Percentiles rank a stretch among this genome's conserved stretches.
Conservation (phyloP, 2,113 vertebrate genomes). For the Pelecanoides urinatrix region DNA sequence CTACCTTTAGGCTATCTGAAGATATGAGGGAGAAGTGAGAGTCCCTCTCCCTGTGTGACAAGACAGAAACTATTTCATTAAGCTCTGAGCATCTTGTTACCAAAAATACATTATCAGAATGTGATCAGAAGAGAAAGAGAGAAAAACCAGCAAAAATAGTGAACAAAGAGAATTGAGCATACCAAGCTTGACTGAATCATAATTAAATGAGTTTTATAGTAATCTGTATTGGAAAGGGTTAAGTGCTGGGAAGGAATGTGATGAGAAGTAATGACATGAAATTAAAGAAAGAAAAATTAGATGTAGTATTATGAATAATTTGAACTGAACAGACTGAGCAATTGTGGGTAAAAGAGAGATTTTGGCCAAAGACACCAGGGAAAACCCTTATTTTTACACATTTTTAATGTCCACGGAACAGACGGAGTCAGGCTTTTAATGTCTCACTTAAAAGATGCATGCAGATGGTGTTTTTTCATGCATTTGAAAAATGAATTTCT, state of each 20-base stretch:
- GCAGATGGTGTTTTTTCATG: slow-evolving; percentile 70
- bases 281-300: slow-evolving; percentile 35
- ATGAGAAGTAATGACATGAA: slow-evolving; percentile 20
- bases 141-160: neutral
- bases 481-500: slow-evolving; percentile 66
- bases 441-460: slow-evolving; percentile 59
- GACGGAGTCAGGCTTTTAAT: slow-evolving; percentile 61
- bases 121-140: neutral
- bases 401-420: slow-evolving; percentile 63
- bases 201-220: neutral
- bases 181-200: neutral
- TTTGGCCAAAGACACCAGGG: slow-evolving; percentile 35
- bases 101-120: neutral
- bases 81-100: neutral
- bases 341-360: slow-evolving; percentile 22
- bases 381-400: slow-evolving; percentile 60
- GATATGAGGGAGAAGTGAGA: neutral
- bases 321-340: slow-evolving; percentile 36
- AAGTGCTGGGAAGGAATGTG: neutral
- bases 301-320: slow-evolving; percentile 44
- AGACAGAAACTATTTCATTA: neutral
- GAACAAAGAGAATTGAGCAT: neutral
- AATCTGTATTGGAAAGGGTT: neutral
- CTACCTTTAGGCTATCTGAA: neutral
- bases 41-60: neutral